Evolutionary conservation across 2,113 vertebrate genomes (phyloP), one percentile per base, ranked within the genome.

Genomic region (Danio rerio): DNA sequence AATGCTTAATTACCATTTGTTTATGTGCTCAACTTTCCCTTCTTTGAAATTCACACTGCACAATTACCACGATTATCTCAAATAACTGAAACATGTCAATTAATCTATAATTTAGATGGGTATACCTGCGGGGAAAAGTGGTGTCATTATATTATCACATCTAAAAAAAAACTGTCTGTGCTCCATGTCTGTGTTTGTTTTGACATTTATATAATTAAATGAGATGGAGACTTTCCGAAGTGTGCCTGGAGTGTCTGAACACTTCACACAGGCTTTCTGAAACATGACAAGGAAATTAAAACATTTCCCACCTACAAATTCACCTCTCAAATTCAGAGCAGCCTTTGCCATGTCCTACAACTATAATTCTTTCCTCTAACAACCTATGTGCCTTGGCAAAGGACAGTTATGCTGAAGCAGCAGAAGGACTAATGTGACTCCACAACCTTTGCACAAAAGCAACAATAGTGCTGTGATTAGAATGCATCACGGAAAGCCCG

Each of bases 391-490:
- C 55, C 40, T 5, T 76, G 47, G 55, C n/a, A 2, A 75, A 47
- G 0, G 42, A 59, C 42, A 56, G 53, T 18, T 49, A n/a, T 61
- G 74, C 58, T 77, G 74, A 77, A 49, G n/a, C 8, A 63, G 58
- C 58, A 63, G 45, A 49, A 16, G 18, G 5, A 77, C 58, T 63
- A 40, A 61, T 50, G 58, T 77, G 58, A 77, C 58, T 50, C 74
- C 50, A 31, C 15, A 18, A 65, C 61, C 45, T 53, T 5, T 66
- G 49, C 45, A 58, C 7, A 50, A 78, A 49, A 21, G 43, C 75
- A 85, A 81, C 18, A 58, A 52, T 65, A 74, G 15, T 21, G 8
- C 50, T 45, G 11, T 65, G 70, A 82, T 49, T 65, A 66, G 45
- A 62, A 61, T 62, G 58, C 74, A 77, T 77, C 45, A 47, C 16